Evolutionary conservation across 2,888 invertebrate species (phyloP).

Genomic region (Microplitis deprimator): DNA sequence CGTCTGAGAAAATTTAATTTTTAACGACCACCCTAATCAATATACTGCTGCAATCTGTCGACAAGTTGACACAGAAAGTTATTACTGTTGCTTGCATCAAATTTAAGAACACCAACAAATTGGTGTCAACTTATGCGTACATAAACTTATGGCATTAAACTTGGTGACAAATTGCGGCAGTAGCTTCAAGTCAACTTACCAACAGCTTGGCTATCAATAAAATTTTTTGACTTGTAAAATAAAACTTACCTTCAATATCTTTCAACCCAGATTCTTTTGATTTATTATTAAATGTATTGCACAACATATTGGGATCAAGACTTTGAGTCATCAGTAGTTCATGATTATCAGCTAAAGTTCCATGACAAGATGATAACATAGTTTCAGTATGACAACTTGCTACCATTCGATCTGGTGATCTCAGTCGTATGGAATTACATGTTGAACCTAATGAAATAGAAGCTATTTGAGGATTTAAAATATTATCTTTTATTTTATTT

Average conservation of each 20-base stretch:
- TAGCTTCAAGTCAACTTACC: too few relatives aligned
- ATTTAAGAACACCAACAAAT: too few relatives aligned
- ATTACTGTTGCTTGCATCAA: too few relatives aligned
- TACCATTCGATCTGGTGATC: conserved; percentile 82
- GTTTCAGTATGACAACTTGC: conserved; percentile 79
- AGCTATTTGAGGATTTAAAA: conserved; percentile 30
- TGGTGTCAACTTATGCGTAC: too few relatives aligned
- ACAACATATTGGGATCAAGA: conserved; percentile 75
- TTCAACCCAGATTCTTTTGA: conserved; percentile 54
- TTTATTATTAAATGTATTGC: conserved; percentile 68
- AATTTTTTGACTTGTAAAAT: not conserved
- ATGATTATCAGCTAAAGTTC: conserved; percentile 55
- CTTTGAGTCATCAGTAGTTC: conserved; percentile 76
- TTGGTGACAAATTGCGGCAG: too few relatives aligned
- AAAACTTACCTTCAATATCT: conserved; percentile 60
- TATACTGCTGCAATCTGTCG: too few relatives aligned
- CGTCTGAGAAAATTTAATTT: too few relatives aligned
- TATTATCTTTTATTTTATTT: conserved; percentile 11
- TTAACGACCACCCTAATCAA: too few relatives aligned
- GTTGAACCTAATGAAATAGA: conserved; percentile 45
- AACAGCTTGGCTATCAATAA: too few relatives aligned
- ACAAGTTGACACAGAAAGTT: too few relatives aligned
- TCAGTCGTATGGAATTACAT: conserved; percentile 64
- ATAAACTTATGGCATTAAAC: too few relatives aligned
- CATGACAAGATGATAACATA: conserved; percentile 63